phyloP scores from a whole-genome alignment of 1,140 invertebrate species.

The Magallana angulata region DNA sequence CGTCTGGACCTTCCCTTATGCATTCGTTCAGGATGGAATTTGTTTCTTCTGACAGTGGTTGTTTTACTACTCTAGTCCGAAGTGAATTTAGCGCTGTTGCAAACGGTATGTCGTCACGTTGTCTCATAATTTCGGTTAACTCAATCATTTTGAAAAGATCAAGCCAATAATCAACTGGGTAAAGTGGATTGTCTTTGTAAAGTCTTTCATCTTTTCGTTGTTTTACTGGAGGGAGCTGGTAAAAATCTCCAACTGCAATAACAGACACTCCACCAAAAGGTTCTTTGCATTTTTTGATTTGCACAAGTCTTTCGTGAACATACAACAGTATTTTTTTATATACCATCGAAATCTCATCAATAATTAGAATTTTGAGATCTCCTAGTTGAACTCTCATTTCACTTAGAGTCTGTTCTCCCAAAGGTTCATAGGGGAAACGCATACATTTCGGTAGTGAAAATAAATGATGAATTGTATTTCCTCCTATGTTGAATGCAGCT shows the following conservation, averaged over 20 bases:
- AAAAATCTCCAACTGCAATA: constrained; percentile 22
- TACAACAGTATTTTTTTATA: not conserved
- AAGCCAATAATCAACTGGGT: not conserved
- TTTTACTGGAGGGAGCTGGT: constrained; percentile 22
- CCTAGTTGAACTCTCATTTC: constrained; percentile 40
- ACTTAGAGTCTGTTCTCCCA: constrained; percentile 44
- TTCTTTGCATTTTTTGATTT: constrained; percentile 1
- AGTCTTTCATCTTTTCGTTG: constrained; percentile 2
- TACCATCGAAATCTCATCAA: constrained; percentile 17
- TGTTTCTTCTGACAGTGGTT: not conserved
- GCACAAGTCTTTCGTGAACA: constrained; percentile 54
- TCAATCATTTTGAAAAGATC: not conserved
- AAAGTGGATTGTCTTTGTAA: not conserved
- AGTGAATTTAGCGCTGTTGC: not conserved
- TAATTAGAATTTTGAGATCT: constrained; percentile 29
- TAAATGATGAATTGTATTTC: constrained; percentile 47
- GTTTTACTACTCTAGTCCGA: not conserved
- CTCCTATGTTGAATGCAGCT: constrained; percentile 49
- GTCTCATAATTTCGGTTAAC: constrained; percentile 8
- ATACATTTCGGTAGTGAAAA: constrained; percentile 38
- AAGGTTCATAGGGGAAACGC: constrained; percentile 26
- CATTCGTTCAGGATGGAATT: not conserved
- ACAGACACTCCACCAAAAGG: constrained; percentile 27
- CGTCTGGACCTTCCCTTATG: too few species aligned
- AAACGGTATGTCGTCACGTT: not conserved